Conservation (phyloP, 2,797 vertebrate genomes). For the Salarias fasciatus region DNA sequence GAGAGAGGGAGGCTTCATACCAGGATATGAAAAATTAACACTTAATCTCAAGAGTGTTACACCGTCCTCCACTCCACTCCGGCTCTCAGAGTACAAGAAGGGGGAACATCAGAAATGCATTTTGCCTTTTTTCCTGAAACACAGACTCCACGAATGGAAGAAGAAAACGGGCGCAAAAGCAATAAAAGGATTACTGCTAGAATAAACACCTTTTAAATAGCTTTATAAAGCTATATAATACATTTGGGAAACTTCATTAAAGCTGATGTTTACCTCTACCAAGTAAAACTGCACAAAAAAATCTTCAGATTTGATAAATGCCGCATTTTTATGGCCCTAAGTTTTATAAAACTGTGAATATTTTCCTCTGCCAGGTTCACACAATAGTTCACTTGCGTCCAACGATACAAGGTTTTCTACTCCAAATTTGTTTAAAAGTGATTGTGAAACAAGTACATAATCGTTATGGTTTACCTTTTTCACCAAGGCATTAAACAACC, state of each 20-base stretch:
- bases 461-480: slow-evolving; percentile 84
- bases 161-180: neutral
- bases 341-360: too few relatives aligned
- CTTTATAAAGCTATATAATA: too few relatives aligned
- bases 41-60: slow-evolving; percentile 15
- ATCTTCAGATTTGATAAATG: too few relatives aligned
- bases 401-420: too few relatives aligned
- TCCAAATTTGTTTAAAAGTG: too few relatives aligned
- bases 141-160: slow-evolving; percentile 7
- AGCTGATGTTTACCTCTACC: neutral
- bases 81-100: slow-evolving; percentile 3
- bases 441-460: too few relatives aligned
- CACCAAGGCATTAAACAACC: slow-evolving; percentile 89
- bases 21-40: slow-evolving; percentile 41
- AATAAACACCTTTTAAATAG: too few relatives aligned
- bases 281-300: too few relatives aligned
- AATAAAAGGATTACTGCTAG: slow-evolving; percentile 1
- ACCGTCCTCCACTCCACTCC: slow-evolving; percentile 7
- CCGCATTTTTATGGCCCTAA: too few relatives aligned
- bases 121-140: slow-evolving; percentile 18
- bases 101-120: slow-evolving; percentile 16
- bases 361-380: too few relatives aligned
- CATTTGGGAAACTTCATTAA: slow-evolving; percentile 9
- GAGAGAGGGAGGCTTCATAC: slow-evolving; percentile 14
- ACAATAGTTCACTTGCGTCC: too few relatives aligned